Evolutionary conservation across 1,140 invertebrate species (phyloP).

Genomic region (Formica exsecta): DNA sequence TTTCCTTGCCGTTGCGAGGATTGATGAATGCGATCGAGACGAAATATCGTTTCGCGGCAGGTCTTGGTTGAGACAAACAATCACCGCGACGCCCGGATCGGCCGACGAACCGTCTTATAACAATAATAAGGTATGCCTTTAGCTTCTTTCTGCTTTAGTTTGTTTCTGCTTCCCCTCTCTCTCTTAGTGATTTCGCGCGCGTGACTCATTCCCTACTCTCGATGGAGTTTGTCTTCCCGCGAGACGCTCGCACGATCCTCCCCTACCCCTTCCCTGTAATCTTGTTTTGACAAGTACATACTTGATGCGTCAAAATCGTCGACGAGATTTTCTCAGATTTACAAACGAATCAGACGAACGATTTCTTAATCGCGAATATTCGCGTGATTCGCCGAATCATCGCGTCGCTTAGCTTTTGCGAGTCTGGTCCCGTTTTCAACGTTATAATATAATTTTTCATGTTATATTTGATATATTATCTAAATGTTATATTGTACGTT

Average conservation of each 20-base stretch:
- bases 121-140: conserved; percentile 66
- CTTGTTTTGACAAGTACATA: not conserved
- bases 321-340: not conserved
- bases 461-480: not conserved
- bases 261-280: not conserved
- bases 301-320: not conserved
- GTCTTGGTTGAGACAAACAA: conserved; percentile 54
- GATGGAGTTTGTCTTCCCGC: not conserved
- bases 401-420: not conserved
- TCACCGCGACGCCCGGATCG: conserved; percentile 51
- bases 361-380: not conserved
- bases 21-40: conserved; percentile 64
- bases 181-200: not conserved
- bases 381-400: not conserved
- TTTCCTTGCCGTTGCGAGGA: not conserved
- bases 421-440: not conserved
- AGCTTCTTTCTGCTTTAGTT: not conserved
- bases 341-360: not conserved
- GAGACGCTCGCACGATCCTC: not conserved
- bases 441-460: not conserved
- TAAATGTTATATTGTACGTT: not conserved
- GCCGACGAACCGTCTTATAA: conserved; percentile 61
- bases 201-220: not conserved
- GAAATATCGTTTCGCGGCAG: conserved; percentile 52
- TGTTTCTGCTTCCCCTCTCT: not conserved